Evolutionary conservation across 2,888 invertebrate genomes (phyloP).

Genomic region (Entomobrya proxima): DNA sequence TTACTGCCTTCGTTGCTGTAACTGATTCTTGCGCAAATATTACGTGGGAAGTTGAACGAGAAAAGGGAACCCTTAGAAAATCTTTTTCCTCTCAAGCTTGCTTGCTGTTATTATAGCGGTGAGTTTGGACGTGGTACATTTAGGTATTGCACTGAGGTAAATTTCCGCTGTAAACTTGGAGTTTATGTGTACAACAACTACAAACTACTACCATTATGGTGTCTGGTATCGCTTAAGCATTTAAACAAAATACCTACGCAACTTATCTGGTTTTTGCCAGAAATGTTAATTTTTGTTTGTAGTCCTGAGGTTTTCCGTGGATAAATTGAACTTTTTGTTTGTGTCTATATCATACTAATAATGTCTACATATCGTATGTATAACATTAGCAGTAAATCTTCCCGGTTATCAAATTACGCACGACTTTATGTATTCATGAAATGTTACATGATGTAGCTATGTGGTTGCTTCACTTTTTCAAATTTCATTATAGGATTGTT

Average conservation of each 20-base stretch:
- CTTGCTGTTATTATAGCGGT: neutral
- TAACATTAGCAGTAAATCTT: neutral
- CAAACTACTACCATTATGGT: neutral
- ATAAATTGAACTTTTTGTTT: neutral
- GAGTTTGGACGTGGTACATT: neutral
- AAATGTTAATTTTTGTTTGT: neutral
- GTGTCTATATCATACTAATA: neutral
- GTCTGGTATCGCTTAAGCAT: too few relatives aligned
- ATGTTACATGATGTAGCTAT: neutral
- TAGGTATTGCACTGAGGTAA: neutral
- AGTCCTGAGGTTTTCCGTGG: neutral
- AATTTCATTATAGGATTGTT: neutral
- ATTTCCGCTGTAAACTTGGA: neutral
- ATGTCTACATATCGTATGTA: neutral
- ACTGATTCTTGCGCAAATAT: neutral
- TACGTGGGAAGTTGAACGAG: neutral
- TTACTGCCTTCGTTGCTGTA: neutral
- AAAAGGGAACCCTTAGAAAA: neutral
- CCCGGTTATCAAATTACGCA: neutral
- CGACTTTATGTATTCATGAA: neutral
- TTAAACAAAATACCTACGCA: neutral
- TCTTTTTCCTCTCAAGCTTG: neutral
- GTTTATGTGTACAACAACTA: neutral
- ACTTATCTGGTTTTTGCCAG: neutral
- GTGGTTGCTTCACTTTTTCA: too few relatives aligned